Evolutionary conservation across 2,797 vertebrate genomes (phyloP), one percentile per base, ranked within the genome.

Genomic region (Peromyscus melanophrys): DNA sequence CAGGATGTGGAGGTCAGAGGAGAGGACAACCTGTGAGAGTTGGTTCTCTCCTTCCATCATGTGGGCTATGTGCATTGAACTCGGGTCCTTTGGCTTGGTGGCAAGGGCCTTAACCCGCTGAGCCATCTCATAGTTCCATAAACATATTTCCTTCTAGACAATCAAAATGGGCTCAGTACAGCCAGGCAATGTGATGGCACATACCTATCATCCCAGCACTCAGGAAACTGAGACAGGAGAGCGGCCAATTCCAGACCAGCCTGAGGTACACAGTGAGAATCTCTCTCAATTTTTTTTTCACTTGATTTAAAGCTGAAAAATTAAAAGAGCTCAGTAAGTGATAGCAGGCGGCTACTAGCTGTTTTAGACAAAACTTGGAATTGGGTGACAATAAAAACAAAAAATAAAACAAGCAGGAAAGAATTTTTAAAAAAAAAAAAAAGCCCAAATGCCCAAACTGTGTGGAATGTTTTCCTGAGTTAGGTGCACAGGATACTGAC

Each of bases 71-170:
- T n/a, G 25, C 8, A 88, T 31, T 21, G 16, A 88, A 31, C 46
- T 57, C 7, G 2, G 49, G 8, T 29, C 25, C 52, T 55, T 46
- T 29, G 84, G 49, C 65, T 73, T 40, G 16, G 67, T 73, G n/a
- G 9, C n/a, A 87, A 57, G 14, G 29, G 16, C 49, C 9, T 29
- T 87, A 87, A 57, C 49, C 23, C 1, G 0, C n/a, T 40, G 49
- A 87, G 49, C 67, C 67, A 67, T 67, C 29, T 67, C 67, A 29
- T 40, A 29, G n/a, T 19, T 49, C 52, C 49, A 57, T 49, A 87
- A 73, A 59, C 34, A 49, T 29, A 65, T 59, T 75, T 88, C 43
- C 87, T 77, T 94, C 34, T 87, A 84, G 89, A 95, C 29, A 52
- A 61, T 80, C 43, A 55, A 91, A 96, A 86, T 46, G 23, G 90